Percentiles rank a stretch among this genome's conserved stretches.
phyloP scores from a whole-genome alignment of 2,113 vertebrate genomes.

The Boleophthalmus pectinirostris region DNA sequence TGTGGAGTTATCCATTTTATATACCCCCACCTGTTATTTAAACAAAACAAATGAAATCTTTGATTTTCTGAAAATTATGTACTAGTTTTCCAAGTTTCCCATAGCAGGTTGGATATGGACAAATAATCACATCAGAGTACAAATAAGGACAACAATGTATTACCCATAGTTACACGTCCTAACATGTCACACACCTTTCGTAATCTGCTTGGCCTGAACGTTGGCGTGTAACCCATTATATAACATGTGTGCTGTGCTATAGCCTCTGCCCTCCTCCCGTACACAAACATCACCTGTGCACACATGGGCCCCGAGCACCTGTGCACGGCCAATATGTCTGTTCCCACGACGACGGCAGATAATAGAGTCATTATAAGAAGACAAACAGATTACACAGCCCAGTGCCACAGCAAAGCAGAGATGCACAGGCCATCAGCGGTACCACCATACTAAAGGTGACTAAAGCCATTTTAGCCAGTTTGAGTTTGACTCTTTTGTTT shows the following conservation, averaged over 20 bases:
- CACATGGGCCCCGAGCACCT: background rate
- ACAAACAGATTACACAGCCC: slow-evolving; percentile 11
- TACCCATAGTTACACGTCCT: too few relatives aligned
- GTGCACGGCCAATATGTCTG: slow-evolving; percentile 2
- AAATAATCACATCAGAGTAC: too few relatives aligned
- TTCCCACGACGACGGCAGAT: slow-evolving; percentile 9
- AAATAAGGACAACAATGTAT: too few relatives aligned
- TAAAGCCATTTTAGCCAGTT: background rate
- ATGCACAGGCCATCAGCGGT: background rate
- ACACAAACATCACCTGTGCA: slow-evolving; percentile 12
- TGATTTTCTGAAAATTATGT: too few relatives aligned
- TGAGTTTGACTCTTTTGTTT: background rate
- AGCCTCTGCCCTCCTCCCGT: background rate
- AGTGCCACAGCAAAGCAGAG: slow-evolving; percentile 2
- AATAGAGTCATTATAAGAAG: slow-evolving; percentile 11
- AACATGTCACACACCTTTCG: too few relatives aligned
- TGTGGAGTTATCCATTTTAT: too few relatives aligned
- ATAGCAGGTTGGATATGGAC: too few relatives aligned
- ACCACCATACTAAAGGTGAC: background rate
- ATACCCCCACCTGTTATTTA: too few relatives aligned
- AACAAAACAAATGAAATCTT: too few relatives aligned
- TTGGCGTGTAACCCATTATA: background rate
- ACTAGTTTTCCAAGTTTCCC: too few relatives aligned
- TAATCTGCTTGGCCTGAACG: background rate
- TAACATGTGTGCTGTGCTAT: background rate